These are phyloP conservation scores for Erebia epiphron DNA, from an alignment of 2,888 invertebrate species.

Conservation along the genomic window DNA sequence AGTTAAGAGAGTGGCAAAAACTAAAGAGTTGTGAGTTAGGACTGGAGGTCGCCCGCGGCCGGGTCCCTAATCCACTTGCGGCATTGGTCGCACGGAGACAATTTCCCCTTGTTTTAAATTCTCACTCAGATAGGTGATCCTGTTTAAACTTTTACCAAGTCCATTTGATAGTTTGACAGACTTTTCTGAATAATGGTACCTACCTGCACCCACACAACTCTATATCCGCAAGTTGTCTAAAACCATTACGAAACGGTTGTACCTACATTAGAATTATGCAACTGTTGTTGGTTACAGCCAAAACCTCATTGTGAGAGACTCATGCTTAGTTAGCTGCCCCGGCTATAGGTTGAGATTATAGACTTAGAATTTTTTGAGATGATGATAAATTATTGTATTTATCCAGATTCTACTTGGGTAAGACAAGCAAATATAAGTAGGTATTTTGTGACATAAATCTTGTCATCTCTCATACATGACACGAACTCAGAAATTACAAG, in stretches of 20 bases:
- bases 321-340: no score
- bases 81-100: constrained; percentile 52
- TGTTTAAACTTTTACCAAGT: constrained; percentile 70
- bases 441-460: no score
- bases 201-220: constrained; percentile 5
- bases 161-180: constrained; percentile 63
- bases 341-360: no score
- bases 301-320: no score
- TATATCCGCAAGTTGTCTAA: constrained; percentile 11
- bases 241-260: background rate
- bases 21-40: constrained; percentile 17
- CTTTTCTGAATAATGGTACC: constrained; percentile 35
- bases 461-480: no score
- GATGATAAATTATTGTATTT: no score
- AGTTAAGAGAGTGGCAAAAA: constrained; percentile 7
- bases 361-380: no score
- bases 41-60: constrained; percentile 54
- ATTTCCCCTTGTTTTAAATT: constrained; percentile 76
- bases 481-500: no score
- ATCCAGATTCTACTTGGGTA: no score
- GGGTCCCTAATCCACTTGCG: constrained; percentile 71
- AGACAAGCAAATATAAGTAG: no score
- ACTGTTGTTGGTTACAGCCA: no score
- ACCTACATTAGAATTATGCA: background rate
- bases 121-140: constrained; percentile 69